Base-by-base conservation (phyloP, 2,888 invertebrate species). In the Coecobrya sp. region DNA sequence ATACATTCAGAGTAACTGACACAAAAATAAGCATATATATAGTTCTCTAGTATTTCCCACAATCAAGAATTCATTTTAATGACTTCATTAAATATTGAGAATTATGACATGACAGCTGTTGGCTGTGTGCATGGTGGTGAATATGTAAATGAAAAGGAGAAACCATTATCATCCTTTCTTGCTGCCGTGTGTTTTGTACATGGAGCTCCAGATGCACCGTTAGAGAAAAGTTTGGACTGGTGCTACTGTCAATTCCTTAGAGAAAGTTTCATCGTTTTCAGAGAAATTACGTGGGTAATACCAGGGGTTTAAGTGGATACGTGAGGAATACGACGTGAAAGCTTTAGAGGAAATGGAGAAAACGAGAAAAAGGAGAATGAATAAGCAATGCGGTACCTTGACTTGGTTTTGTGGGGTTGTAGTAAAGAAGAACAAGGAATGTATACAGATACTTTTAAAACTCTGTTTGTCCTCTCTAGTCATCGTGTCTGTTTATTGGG, bases 51-150 rank as follows among this genome's bases (percentile, higher is more conserved):
- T n/a, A n/a, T 42, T 76, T 52, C 49, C 49, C 76, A 49, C 49
- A 49, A 76, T 76, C 76, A 76, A 76, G 49, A 76, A 82, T 82
- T 82, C 36, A 82, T 82, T 82, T 82, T 82, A 82, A 82, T 82
- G 82, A 36, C 59, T 82, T 82, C 59, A 82, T 59, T 82, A 59
- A 82, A 82, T 82, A 59, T 82, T 59, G 55, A 55, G n/a, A 27
- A 82, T 82, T 82, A 55, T 82, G 59, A 82, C 59, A 82, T 59
- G 82, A 59, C 59, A 82, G 82, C 59, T 82, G 82, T 27, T 81
- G 49, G 45, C 49, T 45, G 49, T 81, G 22, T 42, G 45, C 19
- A 45, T 73, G 73, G 49, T 49, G 25, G 19, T 45, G 73, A 73
- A 76, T 76, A 52, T 76, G 52, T 76, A 49, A 76, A 52, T 52